Conservation (phyloP, 2,888 invertebrate species). For the Plagodis dolabraria region DNA sequence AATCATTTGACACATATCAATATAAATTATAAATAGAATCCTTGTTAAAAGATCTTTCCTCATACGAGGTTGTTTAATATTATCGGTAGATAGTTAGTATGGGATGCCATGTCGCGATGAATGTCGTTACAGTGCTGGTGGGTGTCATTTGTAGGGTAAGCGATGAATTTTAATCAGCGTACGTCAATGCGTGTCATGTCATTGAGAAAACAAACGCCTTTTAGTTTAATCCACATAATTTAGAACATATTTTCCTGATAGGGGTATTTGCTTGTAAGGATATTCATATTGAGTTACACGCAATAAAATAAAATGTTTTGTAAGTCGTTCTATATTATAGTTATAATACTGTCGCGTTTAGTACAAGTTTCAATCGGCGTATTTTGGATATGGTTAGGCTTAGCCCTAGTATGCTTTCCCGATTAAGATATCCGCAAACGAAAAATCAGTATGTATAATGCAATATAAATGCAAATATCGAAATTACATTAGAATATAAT, state of each 20-base stretch:
- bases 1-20: constrained; percentile 43
- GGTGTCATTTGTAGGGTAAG: constrained; percentile 45
- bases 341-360: no score
- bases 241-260: background rate
- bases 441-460: constrained; percentile 13
- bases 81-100: constrained; percentile 31
- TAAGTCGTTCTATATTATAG: no score
- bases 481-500: constrained; percentile 59
- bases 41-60: constrained; percentile 49
- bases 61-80: constrained; percentile 45
- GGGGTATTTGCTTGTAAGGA: no score
- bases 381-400: no score
- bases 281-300: no score
- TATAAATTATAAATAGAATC: constrained; percentile 55
- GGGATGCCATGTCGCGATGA: constrained; percentile 27
- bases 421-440: constrained; percentile 9
- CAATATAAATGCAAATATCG: constrained; percentile 57
- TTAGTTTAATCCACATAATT: background rate
- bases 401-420: background rate
- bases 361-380: no score
- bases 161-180: constrained; percentile 52
- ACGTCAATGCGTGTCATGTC: constrained; percentile 1
- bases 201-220: constrained; percentile 2
- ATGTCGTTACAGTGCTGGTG: constrained; percentile 42
- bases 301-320: no score